Evolutionary conservation across 1,140 invertebrate species (phyloP), one percentile per base, ranked within the genome.

Genomic region (Aphidius ervi): DNA sequence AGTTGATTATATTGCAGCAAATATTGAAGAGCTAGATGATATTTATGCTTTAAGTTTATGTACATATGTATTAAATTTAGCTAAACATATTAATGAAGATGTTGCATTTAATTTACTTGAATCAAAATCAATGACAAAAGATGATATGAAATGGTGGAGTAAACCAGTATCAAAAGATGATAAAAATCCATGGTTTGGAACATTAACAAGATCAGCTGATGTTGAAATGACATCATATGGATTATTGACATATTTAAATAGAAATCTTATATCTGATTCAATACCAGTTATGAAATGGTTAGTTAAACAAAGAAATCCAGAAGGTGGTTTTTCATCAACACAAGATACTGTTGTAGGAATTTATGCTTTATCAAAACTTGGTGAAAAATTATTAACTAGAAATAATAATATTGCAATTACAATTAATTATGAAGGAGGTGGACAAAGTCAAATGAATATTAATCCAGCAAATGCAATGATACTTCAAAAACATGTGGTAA

Each of bases 191-290:
- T 90, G 90, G 84, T 84, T 85, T 80, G 39, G 70, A 86, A 47
- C 85, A 88, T 5, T 84, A 87, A n/a, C 37, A n/a, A 49, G 48
- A 48, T 88, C 89, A 9, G 83, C 91, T 4, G 91, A 94, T 66
- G 86, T 95, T n/a, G 89, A 93, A 74, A 93, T 93, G 76, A 92
- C 93, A 0, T 85, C 93, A 1, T 97, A 96, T 79, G 91, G 86
- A 0, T 75, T 93, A 6, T 73, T 89, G 2, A 85, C 86, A 1
- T 85, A 92, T 68, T 68, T 91, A 1, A 81, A 82, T 49, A 82
- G 85, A 63, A 87, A 86, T 62, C 79, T 90, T 2, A 72, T 86
- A 10, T 77, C 84, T 39, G 87, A 92, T 65, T 86, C 88, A 0
- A 73, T 93, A 16, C 88, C 93, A 0, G 84, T 96, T 16, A 86